These are phyloP conservation scores for Paramormyrops kingsleyae DNA, from an alignment of 2,113 vertebrate species.

Conservation along the genomic window DNA sequence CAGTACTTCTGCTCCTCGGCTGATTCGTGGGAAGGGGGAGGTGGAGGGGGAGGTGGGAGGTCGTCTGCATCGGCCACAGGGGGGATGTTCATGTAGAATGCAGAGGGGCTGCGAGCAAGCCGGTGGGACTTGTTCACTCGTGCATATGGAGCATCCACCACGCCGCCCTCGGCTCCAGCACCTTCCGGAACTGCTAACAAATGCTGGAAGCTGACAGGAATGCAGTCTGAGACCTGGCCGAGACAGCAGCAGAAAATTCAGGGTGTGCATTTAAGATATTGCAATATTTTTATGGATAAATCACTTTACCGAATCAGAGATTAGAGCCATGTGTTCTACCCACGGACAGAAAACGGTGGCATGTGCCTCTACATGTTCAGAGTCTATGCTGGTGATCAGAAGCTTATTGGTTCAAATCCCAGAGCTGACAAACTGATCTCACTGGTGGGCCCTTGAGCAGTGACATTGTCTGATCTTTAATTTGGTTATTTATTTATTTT, in stretches of 20 bases:
- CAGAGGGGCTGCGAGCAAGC: not conserved
- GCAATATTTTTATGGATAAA: not conserved
- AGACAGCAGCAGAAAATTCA: not conserved
- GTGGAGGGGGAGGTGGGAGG: not conserved
- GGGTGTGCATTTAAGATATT: not conserved
- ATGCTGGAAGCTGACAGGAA: not conserved
- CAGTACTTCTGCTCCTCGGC: conserved; percentile 35
- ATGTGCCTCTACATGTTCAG: not conserved
- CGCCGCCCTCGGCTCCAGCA: not conserved
- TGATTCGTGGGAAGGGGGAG: not conserved
- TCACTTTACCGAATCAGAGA: not conserved
- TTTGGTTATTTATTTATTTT: too few relatives aligned
- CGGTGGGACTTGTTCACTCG: conserved; percentile 37
- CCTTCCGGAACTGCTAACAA: not conserved
- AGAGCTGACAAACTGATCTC: not conserved
- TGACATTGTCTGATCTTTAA: not conserved
- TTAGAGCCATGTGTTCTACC: not conserved
- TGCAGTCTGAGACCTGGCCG: conserved; percentile 8
- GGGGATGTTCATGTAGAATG: not conserved
- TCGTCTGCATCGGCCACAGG: not conserved
- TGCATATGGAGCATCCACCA: conserved; percentile 32
- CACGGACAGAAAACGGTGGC: not conserved
- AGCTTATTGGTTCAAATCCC: not conserved
- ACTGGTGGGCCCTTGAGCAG: not conserved
- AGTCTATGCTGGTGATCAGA: not conserved